Conservation (phyloP, 2,113 vertebrate genomes). For the Cyprinodon tularosa region DNA sequence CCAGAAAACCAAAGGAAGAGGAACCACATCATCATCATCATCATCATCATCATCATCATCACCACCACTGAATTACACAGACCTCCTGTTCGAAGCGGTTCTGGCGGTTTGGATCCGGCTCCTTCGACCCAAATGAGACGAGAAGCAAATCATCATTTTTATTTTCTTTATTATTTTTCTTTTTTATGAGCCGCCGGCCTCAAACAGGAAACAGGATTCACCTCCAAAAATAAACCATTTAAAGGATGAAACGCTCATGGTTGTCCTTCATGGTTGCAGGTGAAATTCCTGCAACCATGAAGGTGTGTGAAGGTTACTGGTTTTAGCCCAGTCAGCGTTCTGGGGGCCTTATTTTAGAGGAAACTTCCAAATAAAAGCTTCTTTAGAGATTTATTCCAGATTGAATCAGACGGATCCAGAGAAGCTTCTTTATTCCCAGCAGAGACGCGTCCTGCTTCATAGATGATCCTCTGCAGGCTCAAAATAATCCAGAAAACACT, state of each 20-base stretch:
- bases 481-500: neutral
- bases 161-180: constrained; percentile 26
- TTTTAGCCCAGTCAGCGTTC: too few relatives aligned
- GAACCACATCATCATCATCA: constrained; percentile 64
- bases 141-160: constrained; percentile 29
- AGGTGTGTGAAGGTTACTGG: too few relatives aligned
- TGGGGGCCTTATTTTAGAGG: too few relatives aligned
- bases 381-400: too few relatives aligned
- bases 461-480: neutral
- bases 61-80: neutral
- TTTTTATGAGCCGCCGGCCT: constrained; percentile 18
- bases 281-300: too few relatives aligned
- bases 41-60: constrained; percentile 11
- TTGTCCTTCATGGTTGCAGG: too few relatives aligned
- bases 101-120: constrained; percentile 51
- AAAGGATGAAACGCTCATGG: neutral
- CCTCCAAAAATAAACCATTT: neutral
- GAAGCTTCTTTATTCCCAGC: neutral
- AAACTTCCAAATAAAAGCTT: too few relatives aligned
- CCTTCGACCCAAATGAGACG: constrained; percentile 49
- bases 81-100: neutral
- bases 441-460: neutral
- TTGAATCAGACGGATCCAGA: too few relatives aligned
- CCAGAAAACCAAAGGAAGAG: constrained; percentile 73
- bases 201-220: neutral